A percentile compares a stretch with the other conserved stretches of the same genome.
These are phyloP conservation scores for Loriculus beryllinus DNA, from an alignment of 2,797 vertebrate species.

Conservation along the genomic window DNA sequence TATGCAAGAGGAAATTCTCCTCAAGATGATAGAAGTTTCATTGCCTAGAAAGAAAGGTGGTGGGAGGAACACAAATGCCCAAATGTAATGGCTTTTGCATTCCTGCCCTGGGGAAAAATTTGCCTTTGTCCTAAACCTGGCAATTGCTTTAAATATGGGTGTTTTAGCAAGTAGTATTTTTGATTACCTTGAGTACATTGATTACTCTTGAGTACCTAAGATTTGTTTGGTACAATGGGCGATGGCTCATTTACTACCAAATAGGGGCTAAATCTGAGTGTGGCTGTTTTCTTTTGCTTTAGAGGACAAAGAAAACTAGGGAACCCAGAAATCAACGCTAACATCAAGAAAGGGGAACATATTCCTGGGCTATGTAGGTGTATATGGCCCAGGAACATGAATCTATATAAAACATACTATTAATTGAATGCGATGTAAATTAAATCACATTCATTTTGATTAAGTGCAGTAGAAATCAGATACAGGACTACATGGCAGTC, in stretches of 20 bases:
- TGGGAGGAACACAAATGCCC: neutral
- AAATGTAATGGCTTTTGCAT: neutral
- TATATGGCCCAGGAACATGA: neutral
- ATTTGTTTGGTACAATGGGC: neutral
- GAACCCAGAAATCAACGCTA: neutral
- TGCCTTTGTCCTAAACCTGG: neutral
- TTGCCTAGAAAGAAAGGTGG: neutral
- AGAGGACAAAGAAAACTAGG: neutral
- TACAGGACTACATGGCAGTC: neutral
- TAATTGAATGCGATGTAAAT: neutral
- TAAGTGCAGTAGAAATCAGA: neutral
- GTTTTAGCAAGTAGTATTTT: neutral
- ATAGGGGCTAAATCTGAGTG: neutral
- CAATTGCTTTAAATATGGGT: neutral
- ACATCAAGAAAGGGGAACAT: neutral
- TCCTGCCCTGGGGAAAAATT: neutral
- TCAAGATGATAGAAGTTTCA: rapidly evolving
- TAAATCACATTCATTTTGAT: neutral
- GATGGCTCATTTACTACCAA: neutral
- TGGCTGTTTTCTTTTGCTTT: neutral
- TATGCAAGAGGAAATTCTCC: neutral
- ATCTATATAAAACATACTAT: neutral
- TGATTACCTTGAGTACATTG: neutral
- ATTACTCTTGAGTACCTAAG: neutral
- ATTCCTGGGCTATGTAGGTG: neutral